phyloP scores from a whole-genome alignment of 2,113 vertebrate species.

The Gasterosteus nipponicus region DNA sequence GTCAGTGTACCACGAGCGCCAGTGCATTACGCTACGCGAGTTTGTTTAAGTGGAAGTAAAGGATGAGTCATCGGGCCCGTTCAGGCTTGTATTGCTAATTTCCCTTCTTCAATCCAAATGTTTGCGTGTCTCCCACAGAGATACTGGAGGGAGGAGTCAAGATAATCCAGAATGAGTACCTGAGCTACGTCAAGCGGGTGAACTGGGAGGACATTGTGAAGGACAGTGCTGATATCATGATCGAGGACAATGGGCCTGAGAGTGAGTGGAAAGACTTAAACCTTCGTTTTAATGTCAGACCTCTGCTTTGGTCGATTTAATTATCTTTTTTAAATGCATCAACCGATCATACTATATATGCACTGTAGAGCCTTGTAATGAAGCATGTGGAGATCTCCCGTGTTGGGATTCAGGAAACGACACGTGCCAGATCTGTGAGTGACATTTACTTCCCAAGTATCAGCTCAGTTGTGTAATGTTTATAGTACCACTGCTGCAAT shows the following conservation, averaged over 20 bases:
- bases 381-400: slow-evolving; percentile 72
- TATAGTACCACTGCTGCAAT: neutral
- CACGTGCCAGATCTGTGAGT: slow-evolving; percentile 87
- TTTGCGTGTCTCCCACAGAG: slow-evolving; percentile 80
- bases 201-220: slow-evolving; percentile 91
- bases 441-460: neutral
- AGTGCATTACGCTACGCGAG: slow-evolving; percentile 1
- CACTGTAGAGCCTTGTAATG: slow-evolving; percentile 71
- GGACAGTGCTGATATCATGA: slow-evolving; percentile 75
- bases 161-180: slow-evolving; percentile 87
- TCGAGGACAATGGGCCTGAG: slow-evolving; percentile 81
- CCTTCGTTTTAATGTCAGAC: neutral
- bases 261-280: slow-evolving; percentile 58
- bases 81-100: slow-evolving; percentile 43
- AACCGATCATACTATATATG: neutral
- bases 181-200: slow-evolving; percentile 86
- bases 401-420: slow-evolving; percentile 86
- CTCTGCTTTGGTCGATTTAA: neutral
- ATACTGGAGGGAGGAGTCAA: slow-evolving; percentile 90
- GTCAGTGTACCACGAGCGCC: slow-evolving; percentile 62
- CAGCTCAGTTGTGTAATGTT: neutral
- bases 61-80: slow-evolving; percentile 61
- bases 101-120: slow-evolving; percentile 42
- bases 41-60: slow-evolving; percentile 47
- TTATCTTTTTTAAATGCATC: neutral